Conservation (phyloP, 2,888 invertebrate species). For the Therioaphis trifolii region DNA sequence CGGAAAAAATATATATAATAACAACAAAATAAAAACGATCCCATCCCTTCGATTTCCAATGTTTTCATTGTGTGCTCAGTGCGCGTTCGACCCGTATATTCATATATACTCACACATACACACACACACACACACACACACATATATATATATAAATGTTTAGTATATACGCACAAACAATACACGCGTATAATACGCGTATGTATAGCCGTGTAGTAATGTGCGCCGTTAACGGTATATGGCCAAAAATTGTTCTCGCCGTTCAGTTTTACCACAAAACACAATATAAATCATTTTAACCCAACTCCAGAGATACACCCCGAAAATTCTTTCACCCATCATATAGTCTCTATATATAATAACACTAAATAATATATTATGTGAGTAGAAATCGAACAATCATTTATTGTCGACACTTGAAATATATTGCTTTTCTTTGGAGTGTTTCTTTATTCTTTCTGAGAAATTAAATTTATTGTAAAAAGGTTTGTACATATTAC, state of each 20-base stretch:
- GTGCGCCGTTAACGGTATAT: constrained; percentile 34
- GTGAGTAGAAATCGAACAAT: constrained; percentile 21
- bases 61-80: constrained; percentile 26
- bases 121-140: neutral
- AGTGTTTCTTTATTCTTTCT: neutral
- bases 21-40: constrained; percentile 27
- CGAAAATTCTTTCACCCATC: constrained; percentile 49
- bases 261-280: constrained; percentile 45
- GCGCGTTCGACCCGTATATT: neutral
- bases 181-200: neutral
- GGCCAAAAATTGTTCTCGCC: constrained; percentile 37
- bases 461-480: neutral
- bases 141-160: neutral
- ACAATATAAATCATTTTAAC: constrained; percentile 46
- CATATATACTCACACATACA: no score
- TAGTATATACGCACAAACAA: neutral
- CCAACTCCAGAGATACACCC: constrained; percentile 32
- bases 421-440: constrained; percentile 44
- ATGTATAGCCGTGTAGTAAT: neutral
- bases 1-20: constrained; percentile 26
- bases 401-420: constrained; percentile 34
- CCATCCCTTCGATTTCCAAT: constrained; percentile 50
- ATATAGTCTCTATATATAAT: neutral
- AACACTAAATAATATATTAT: constrained; percentile 32
- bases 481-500: neutral